phyloP scores from a whole-genome alignment of 2,113 vertebrate genomes.

The Ammodytes marinus region DNA sequence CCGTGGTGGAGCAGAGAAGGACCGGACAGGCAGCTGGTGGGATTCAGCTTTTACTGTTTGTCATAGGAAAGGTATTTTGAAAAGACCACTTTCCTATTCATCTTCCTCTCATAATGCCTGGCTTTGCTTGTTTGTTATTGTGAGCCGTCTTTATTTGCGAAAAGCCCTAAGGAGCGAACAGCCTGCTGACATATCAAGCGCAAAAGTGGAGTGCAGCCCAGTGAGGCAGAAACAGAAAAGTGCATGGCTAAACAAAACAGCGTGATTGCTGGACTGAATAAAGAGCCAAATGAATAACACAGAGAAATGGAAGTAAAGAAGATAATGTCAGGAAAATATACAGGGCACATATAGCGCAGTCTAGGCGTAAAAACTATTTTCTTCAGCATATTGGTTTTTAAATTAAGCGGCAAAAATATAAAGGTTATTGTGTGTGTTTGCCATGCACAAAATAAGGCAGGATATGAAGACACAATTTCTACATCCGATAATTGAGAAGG shows the following conservation, averaged over 20 bases:
- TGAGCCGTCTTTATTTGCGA: conserved; percentile 33
- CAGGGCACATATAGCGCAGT: background rate
- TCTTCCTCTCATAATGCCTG: conserved; percentile 29
- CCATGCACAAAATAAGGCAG: too few relatives aligned
- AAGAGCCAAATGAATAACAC: conserved; percentile 13
- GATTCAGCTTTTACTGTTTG: background rate
- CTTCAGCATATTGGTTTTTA: background rate
- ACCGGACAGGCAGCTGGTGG: too few relatives aligned
- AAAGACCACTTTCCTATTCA: conserved; percentile 19
- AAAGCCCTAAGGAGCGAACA: conserved; percentile 31
- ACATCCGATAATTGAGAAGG: background rate
- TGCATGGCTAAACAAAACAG: background rate
- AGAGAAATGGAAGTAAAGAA: background rate
- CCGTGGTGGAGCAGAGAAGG: too few relatives aligned
- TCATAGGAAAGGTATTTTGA: background rate
- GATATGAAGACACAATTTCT: background rate
- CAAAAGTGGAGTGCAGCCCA: conserved; percentile 41
- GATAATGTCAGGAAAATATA: conserved; percentile 1
- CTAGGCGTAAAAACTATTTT: background rate
- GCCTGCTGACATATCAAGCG: conserved; percentile 34
- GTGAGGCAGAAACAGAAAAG: conserved; percentile 38
- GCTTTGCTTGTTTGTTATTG: conserved; percentile 32
- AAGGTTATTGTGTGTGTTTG: background rate
- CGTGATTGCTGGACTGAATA: conserved; percentile 17
- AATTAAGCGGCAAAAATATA: background rate